Base-by-base conservation (phyloP, 2,888 invertebrate genomes). In the Xestobium rufovillosum region DNA sequence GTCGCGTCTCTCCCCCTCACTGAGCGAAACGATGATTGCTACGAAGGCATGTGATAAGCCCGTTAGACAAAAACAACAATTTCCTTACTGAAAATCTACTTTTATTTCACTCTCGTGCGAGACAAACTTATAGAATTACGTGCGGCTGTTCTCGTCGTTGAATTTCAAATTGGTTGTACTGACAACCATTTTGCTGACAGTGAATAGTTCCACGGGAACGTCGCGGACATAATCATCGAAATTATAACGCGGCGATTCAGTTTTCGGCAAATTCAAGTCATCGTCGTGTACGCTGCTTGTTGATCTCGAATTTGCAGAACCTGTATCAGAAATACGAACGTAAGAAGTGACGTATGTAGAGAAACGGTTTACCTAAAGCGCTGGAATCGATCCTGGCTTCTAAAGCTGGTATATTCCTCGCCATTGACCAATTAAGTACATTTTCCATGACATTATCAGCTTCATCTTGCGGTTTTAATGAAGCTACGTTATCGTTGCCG, bases 121-220 rank as follows among this genome's bases (percentile, higher is more conserved):
- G n/a, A n/a, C n/a, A n/a, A n/a, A n/a, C n/a, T n/a, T n/a, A n/a
- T n/a, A n/a, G n/a, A n/a, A n/a, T n/a, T n/a, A n/a, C n/a, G n/a
- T n/a, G n/a, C n/a, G n/a, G n/a, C 23, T 19, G 23, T 19, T n/a
- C 23, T 19, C 23, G n/a, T 19, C n/a, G n/a, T 19, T 19, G n/a
- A n/a, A 8, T 31, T 31, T 33, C 15, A 11, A n/a, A 3, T 14
- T 32, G 26, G 23, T 44, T 3, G 45, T 45, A 9, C 42, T 50
- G 8, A 55, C 50, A 13, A 61, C 53, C 55, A 59, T 56, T 42
- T 55, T 58, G 40, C 62, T 63, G 3, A 65, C 52, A 1, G 63
- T 64, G 39, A 65, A 65, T 29, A 65, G 42, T 48, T 65, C 62
- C 4, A 65, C 50, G 3, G 65, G 65, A 2, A 65, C 63, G 25